These are phyloP conservation scores for Silurus asotus DNA, from an alignment of 2,113 vertebrate species.

Conservation along the genomic window DNA sequence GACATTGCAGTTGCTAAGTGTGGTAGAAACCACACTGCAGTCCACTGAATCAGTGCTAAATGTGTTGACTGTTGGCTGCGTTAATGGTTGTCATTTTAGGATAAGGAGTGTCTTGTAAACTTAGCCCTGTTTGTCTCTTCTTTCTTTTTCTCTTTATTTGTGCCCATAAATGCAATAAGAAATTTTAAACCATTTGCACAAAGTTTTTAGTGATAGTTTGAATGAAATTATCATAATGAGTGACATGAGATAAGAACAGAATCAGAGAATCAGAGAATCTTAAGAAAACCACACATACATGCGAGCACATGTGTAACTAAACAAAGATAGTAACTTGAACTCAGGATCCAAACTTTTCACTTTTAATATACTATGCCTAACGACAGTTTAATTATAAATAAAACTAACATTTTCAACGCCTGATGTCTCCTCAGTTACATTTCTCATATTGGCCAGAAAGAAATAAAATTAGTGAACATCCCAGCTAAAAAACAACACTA, in stretches of 20 bases:
- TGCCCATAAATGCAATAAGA: neutral
- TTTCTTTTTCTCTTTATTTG: slow-evolving; percentile 7
- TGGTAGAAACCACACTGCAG: slow-evolving; percentile 23
- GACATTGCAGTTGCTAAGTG: slow-evolving; percentile 43
- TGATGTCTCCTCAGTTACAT: neutral
- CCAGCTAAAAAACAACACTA: neutral
- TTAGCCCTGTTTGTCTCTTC: neutral
- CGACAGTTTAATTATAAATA: neutral
- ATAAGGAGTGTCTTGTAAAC: neutral
- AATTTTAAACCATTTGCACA: neutral
- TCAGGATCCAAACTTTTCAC: neutral
- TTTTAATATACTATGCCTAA: neutral
- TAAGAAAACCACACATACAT: neutral
- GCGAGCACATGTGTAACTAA: neutral
- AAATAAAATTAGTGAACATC: neutral
- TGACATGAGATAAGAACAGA: neutral
- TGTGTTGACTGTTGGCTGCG: slow-evolving; percentile 19
- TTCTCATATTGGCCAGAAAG: neutral
- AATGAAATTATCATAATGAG: neutral
- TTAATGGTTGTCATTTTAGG: slow-evolving; percentile 34
- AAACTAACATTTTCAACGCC: neutral
- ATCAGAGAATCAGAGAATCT: neutral
- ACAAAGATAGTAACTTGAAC: neutral
- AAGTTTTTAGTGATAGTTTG: neutral
- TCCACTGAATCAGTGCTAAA: slow-evolving; percentile 6